A percentile compares a stretch with the other conserved stretches of the same genome.
phyloP scores from a whole-genome alignment of 2,797 vertebrate species.

The Aratinga solstitialis region DNA sequence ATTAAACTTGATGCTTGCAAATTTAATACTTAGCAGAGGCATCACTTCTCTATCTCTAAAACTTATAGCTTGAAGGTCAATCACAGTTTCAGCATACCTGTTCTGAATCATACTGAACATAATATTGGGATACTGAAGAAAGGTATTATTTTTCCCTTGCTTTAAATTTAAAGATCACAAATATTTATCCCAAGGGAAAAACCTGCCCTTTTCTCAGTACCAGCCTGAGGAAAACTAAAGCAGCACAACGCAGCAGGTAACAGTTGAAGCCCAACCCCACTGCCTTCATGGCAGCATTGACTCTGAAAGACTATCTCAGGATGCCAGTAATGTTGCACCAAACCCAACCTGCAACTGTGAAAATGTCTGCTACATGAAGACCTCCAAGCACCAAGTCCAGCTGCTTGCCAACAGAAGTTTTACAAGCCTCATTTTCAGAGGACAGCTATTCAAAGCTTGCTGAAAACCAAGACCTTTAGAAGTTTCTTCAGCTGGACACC shows the following conservation, averaged over 20 bases:
- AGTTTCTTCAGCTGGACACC: constrained; percentile 32
- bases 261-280: not conserved
- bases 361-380: not conserved
- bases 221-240: not conserved
- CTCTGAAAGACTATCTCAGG: not conserved
- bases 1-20: not conserved
- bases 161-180: not conserved
- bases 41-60: not conserved
- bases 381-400: not conserved
- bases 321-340: not conserved
- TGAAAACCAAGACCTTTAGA: constrained; percentile 46
- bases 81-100: not conserved
- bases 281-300: no score
- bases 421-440: not conserved
- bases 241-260: not conserved
- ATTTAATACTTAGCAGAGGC: not conserved
- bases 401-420: not conserved
- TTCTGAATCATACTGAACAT: not conserved
- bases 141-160: not conserved
- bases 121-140: not conserved
- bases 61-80: not conserved
- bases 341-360: not conserved
- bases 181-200: not conserved
- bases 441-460: not conserved
- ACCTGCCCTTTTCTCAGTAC: not conserved